These are phyloP conservation scores for Himalopsyche japonica DNA, from an alignment of 2,888 invertebrate species.

Conservation along the genomic window DNA sequence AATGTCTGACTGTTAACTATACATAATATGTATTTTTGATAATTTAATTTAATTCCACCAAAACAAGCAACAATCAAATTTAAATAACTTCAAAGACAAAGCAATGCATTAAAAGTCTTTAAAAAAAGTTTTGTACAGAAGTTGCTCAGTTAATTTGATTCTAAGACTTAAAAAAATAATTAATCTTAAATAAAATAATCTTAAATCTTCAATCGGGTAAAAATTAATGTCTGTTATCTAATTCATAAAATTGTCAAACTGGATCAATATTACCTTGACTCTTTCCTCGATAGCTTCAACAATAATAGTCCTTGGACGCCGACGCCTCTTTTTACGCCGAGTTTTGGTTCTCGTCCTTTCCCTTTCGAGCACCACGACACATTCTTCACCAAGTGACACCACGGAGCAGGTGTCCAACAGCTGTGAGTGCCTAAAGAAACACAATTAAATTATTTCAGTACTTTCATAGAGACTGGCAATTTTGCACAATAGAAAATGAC, in stretches of 20 bases:
- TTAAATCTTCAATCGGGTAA: too few relatives aligned
- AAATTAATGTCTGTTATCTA: too few relatives aligned
- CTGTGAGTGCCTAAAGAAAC: constrained; percentile 13
- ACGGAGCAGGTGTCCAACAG: constrained; percentile 28
- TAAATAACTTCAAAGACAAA: too few relatives aligned
- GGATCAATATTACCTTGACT: constrained; percentile 25
- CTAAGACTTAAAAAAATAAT: too few relatives aligned
- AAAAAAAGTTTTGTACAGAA: too few relatives aligned
- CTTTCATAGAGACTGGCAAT: neutral
- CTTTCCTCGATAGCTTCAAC: constrained; percentile 46
- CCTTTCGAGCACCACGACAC: constrained; percentile 51
- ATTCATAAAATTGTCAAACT: neutral
- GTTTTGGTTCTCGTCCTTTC: constrained; percentile 45
- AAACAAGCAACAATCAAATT: too few relatives aligned
- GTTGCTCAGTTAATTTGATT: too few relatives aligned
- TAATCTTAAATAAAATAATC: too few relatives aligned
- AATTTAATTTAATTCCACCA: too few relatives aligned
- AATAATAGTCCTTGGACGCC: constrained; percentile 42
- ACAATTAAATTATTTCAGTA: neutral
- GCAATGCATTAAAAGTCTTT: too few relatives aligned
- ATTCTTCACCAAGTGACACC: constrained; percentile 45
- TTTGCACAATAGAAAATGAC: neutral
- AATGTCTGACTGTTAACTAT: too few relatives aligned
- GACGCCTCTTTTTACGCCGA: constrained; percentile 50
- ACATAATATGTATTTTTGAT: too few relatives aligned